Base-by-base conservation (phyloP, 2,113 vertebrate species). In the Lampris incognitus region DNA sequence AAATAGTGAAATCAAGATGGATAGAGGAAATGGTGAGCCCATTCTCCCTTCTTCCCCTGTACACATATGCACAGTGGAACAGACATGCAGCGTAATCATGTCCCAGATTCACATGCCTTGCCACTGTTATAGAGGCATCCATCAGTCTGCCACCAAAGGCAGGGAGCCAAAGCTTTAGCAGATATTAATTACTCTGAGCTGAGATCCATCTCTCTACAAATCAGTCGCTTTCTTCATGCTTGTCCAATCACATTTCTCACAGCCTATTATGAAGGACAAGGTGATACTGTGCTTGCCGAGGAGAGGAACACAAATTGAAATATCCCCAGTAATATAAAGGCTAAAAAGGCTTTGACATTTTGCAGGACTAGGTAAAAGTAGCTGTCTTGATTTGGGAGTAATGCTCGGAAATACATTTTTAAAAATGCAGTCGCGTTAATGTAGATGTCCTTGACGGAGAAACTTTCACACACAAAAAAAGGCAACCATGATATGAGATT, bases 171-270 rank as follows among this genome's bases (percentile, higher is more conserved):
- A 11, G 40, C 81, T 76, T 85, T 63, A 78, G 85, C 84, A 90
- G 87, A 88, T 92, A 91, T 94, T 94, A 93, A 93, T 94, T 93
- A 91, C 87, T 69, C 74, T 11, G 72, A 79, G 85, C 80, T 58
- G 65, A 83, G 85, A 79, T 78, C 85, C 63, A 70, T 88, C 83
- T 82, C 84, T 86, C 56, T 78, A 77, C 84, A 85, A 82, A 70
- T 77, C 80, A 76, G 81, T 83, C 87, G 86, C 78, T 74, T 81
- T 84, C 81, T 89, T 87, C 86, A 92, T 75, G 86, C 91, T 85
- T 91, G 87, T 91, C 91, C 90, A 80, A 88, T 90, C 87, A 83
- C 89, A 91, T 92, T 92, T 90, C 87, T 90, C 87, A 87, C 85
- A 88, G 69, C 72, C 79, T 58, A 90, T 90, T 93, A 89, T 86